Evolutionary conservation across 1,140 invertebrate species (phyloP).

Genomic region (Protaetia brevitarsis): DNA sequence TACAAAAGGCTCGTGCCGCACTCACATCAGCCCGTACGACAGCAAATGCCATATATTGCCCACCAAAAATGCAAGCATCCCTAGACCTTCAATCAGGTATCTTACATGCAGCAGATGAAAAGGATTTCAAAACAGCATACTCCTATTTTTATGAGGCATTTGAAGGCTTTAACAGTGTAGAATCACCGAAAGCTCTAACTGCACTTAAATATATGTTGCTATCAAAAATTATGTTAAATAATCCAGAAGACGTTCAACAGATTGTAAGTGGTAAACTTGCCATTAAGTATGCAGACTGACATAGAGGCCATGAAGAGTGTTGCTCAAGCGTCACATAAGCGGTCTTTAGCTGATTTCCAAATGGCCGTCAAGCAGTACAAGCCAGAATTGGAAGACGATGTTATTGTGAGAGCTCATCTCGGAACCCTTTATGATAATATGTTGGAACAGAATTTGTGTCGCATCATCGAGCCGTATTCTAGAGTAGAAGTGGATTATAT

Average conservation of each 20-base stretch:
- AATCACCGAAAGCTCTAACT: constrained; percentile 85
- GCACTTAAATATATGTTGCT: constrained; percentile 99
- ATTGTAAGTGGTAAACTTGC: constrained; percentile 96
- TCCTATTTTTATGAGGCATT: constrained; percentile 99
- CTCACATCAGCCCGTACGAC: constrained; percentile 97
- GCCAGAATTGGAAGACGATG: constrained; percentile 90
- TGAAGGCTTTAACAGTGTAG: constrained; percentile 97
- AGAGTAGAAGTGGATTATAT: constrained; percentile 84
- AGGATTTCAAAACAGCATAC: constrained; percentile 99
- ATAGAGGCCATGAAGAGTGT: constrained; percentile 98
- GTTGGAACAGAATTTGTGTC: constrained; percentile 97
- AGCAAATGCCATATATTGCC: constrained; percentile 98
- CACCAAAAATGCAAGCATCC: constrained; percentile 95
- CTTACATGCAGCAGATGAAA: constrained; percentile 97
- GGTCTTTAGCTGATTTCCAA: constrained; percentile 96
- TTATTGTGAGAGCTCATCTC: constrained; percentile 94
- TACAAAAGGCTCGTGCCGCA: constrained; percentile 95
- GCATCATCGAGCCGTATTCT: constrained; percentile 98
- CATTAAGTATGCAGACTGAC: constrained; percentile 92
- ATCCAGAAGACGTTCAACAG: constrained; percentile 92
- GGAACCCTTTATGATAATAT: constrained; percentile 97
- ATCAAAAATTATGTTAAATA: constrained; percentile 97
- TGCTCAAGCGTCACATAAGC: constrained; percentile 91
- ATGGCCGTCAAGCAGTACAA: constrained; percentile 81
- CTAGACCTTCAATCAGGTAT: constrained; percentile 98